These are phyloP conservation scores for Lydus trimaculatus DNA, from an alignment of 2,888 invertebrate genomes.

Conservation along the genomic window DNA sequence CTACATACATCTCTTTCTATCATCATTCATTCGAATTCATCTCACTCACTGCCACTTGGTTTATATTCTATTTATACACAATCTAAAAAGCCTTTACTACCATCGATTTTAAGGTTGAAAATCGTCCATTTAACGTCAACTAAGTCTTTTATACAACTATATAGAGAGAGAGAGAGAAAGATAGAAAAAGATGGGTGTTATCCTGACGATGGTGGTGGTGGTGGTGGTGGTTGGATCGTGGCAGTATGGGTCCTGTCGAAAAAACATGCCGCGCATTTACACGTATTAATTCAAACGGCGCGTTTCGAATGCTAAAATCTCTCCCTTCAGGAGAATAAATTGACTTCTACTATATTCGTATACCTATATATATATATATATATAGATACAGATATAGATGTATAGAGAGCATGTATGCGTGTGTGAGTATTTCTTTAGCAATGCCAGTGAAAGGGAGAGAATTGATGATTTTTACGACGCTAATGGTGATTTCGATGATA, in stretches of 20 bases:
- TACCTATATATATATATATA: not conserved
- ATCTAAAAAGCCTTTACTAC: constrained; percentile 39
- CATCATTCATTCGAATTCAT: not conserved
- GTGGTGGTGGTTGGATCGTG: constrained; percentile 12
- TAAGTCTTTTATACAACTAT: constrained; percentile 46
- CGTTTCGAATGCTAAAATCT: constrained; percentile 54
- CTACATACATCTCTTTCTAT: constrained; percentile 44
- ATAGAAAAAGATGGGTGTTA: not conserved
- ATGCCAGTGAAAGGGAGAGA: not conserved
- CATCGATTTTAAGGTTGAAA: constrained; percentile 44
- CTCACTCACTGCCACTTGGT: not conserved
- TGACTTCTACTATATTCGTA: constrained; percentile 41
- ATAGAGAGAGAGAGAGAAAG: not conserved
- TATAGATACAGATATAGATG: too few species aligned
- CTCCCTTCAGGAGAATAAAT: constrained; percentile 48
- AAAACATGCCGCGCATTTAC: constrained; percentile 58
- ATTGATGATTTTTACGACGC: too few species aligned
- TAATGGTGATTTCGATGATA: too few species aligned
- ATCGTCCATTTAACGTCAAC: constrained; percentile 42
- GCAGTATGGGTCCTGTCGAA: constrained; percentile 51
- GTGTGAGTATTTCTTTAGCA: too few species aligned
- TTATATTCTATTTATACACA: not conserved
- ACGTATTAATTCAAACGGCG: constrained; percentile 59
- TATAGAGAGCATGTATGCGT: too few species aligned
- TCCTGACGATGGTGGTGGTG: not conserved